phyloP scores from a whole-genome alignment of 2,888 invertebrate genomes.

The Metallyticus violacea region DNA sequence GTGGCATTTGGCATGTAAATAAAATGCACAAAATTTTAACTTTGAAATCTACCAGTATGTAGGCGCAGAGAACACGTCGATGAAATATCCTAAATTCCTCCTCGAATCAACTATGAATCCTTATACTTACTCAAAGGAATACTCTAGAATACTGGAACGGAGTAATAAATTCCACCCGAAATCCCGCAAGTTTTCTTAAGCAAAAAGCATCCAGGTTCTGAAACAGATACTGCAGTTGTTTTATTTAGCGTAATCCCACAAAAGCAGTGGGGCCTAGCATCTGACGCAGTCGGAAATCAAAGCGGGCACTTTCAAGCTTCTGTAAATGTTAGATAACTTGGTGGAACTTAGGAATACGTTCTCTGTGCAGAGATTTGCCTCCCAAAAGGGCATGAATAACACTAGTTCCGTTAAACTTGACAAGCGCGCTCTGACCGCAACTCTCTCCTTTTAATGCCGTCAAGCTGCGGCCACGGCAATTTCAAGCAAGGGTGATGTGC shows the following conservation, averaged over 20 bases:
- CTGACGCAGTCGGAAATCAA: too few species aligned
- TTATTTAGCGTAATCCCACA: neutral
- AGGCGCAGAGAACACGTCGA: too few species aligned
- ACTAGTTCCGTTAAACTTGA: neutral
- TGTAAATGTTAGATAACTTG: neutral
- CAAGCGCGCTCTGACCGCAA: neutral
- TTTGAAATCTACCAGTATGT: too few species aligned
- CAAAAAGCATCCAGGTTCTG: too few species aligned
- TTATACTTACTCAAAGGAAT: neutral
- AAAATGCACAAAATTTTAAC: too few species aligned
- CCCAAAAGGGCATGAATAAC: neutral
- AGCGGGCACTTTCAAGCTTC: too few species aligned
- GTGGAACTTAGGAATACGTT: neutral
- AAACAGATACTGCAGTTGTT: neutral
- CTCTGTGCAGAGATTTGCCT: neutral
- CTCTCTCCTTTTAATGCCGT: neutral
- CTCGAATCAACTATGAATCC: neutral
- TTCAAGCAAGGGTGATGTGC: neutral
- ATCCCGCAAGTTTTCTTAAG: neutral
- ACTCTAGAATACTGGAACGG: neutral
- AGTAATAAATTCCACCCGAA: neutral
- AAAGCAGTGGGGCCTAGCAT: neutral
- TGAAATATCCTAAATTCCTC: neutral
- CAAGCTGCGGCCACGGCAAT: neutral
- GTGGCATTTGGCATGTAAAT: too few species aligned